These are phyloP conservation scores for Cyanoderma ruficeps DNA, from an alignment of 2,113 vertebrate species.

Conservation along the genomic window DNA sequence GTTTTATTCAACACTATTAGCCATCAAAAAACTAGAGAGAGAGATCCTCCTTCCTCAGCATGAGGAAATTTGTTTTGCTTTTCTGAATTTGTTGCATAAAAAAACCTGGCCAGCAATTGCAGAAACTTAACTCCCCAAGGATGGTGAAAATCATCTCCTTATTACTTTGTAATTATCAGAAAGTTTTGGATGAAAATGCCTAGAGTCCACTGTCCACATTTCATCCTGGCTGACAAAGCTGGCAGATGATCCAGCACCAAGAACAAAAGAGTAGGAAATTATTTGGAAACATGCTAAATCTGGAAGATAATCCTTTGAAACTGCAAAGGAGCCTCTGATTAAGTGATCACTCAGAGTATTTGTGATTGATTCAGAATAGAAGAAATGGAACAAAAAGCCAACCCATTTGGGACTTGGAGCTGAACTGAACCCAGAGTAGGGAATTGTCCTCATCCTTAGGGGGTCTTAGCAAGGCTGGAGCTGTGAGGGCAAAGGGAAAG, in stretches of 20 bases:
- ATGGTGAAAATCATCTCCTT: conserved; percentile 45
- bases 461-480: background rate
- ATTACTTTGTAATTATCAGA: conserved; percentile 63
- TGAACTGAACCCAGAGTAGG: background rate
- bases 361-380: background rate
- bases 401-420: background rate
- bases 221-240: conserved; percentile 62
- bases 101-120: conserved; percentile 20
- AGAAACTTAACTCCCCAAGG: conserved; percentile 47
- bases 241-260: conserved; percentile 21
- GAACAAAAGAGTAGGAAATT: conserved; percentile 41
- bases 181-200: conserved; percentile 54
- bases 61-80: conserved; percentile 53
- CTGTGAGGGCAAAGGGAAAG: background rate
- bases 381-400: conserved; percentile 20
- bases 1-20: background rate
- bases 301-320: conserved; percentile 46
- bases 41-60: background rate
- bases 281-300: conserved; percentile 42
- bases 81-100: background rate
- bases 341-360: background rate
- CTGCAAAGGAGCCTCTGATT: conserved; percentile 33
- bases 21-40: background rate
- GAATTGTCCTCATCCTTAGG: background rate
- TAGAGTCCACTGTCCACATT: background rate